A percentile compares a stretch with the other conserved stretches of the same genome.
Conservation (phyloP, 2,797 vertebrate genomes). For the Periparus ater region DNA sequence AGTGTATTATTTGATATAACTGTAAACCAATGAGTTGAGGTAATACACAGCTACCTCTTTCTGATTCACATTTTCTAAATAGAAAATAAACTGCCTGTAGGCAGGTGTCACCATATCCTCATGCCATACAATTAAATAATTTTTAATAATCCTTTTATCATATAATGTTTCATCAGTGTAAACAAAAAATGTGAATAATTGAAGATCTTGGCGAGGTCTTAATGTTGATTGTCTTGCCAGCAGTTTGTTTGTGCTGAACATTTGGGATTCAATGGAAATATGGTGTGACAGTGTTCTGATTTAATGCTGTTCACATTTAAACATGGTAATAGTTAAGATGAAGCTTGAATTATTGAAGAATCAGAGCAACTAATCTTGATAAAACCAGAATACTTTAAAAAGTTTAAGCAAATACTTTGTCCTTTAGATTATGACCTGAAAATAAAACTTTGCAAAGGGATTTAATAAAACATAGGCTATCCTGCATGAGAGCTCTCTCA, state of each 20-base stretch:
- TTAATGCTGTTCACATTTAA: constrained; percentile 47
- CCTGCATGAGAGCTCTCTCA: constrained; percentile 31
- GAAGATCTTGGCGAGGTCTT: background rate
- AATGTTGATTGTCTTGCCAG: background rate
- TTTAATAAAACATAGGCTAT: constrained; percentile 67
- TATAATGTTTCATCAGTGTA: background rate
- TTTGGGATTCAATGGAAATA: constrained; percentile 4
- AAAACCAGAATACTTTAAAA: constrained; percentile 26
- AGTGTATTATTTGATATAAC: background rate
- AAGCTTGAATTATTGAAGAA: constrained; percentile 55
- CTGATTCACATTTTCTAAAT: background rate
- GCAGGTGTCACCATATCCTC: background rate
- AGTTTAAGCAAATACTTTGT: constrained; percentile 38
- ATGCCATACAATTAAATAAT: background rate
- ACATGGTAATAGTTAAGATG: background rate
- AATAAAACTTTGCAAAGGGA: constrained; percentile 48
- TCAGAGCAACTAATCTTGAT: constrained; percentile 33
- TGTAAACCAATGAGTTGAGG: background rate
- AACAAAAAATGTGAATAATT: background rate
- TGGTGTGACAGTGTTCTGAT: background rate
- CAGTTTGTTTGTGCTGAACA: background rate
- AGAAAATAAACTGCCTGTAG: background rate
- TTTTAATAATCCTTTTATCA: background rate
- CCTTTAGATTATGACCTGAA: constrained; percentile 61
- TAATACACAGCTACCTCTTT: background rate